A percentile compares a stretch with the other conserved stretches of the same genome.
Evolutionary conservation across 2,888 invertebrate genomes (phyloP).

Genomic region (Leucoptera coffeella): DNA sequence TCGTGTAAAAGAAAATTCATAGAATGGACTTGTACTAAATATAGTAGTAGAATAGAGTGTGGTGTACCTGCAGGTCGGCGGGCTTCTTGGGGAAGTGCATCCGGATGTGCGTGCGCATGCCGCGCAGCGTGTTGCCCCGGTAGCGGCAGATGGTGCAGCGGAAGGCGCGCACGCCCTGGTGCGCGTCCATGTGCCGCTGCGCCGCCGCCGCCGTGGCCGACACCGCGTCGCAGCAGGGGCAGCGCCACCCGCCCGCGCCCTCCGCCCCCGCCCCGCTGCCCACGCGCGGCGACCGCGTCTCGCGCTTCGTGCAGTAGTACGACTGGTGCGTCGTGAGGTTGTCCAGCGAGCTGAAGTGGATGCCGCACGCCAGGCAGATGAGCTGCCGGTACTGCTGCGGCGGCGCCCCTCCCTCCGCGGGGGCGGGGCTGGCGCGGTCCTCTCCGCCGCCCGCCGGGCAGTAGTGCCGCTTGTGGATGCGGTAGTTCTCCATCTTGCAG

Average conservation of each 20-base stretch:
- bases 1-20: no score
- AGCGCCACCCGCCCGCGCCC: conserved; percentile 74
- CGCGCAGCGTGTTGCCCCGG: conserved; percentile 91
- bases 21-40: no score
- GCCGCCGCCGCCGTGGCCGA: conserved; percentile 83
- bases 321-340: conserved; percentile 92
- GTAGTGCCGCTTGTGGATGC: conserved; percentile 91
- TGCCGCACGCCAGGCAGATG: conserved; percentile 90
- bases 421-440: conserved; percentile 52
- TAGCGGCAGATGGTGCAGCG: conserved; percentile 92
- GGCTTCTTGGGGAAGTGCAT: conserved; percentile 93
- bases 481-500: conserved; percentile 91
- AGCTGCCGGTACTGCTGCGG: conserved; percentile 74
- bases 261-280: conserved; percentile 53
- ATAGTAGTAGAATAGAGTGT: no score
- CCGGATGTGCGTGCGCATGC: conserved; percentile 95
- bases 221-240: conserved; percentile 81
- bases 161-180: conserved; percentile 87
- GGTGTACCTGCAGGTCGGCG: conserved; percentile 69
- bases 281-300: conserved; percentile 52
- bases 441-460: conserved; percentile 75
- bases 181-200: conserved; percentile 88
- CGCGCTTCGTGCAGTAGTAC: conserved; percentile 86
- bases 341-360: conserved; percentile 89
- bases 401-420: conserved; percentile 54